These are phyloP conservation scores for Myocastor coypus DNA, from an alignment of 2,113 vertebrate species.

Conservation along the genomic window DNA sequence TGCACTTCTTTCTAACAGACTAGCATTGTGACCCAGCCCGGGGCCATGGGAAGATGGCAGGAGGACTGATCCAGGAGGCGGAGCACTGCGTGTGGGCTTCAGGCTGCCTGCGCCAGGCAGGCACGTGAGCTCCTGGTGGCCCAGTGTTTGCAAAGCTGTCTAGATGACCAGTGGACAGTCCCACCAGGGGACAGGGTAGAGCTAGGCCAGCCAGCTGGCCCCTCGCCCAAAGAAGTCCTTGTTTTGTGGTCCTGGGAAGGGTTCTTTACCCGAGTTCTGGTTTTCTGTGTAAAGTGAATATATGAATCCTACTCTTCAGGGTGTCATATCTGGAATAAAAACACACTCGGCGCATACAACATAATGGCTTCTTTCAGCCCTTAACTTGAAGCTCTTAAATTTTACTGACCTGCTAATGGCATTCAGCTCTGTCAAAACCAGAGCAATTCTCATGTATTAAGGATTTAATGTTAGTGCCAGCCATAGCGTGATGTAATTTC, in stretches of 20 bases:
- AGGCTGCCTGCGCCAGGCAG: not conserved
- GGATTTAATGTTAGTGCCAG: not conserved
- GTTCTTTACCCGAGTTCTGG: not conserved
- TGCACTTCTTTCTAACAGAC: not conserved
- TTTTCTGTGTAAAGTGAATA: not conserved
- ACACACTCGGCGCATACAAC: not conserved
- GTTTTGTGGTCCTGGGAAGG: not conserved
- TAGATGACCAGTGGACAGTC: not conserved
- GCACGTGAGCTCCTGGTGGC: not conserved
- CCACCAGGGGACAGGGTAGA: not conserved
- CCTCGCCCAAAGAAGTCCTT: not conserved
- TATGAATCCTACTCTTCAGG: not conserved
- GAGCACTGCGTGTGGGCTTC: not conserved
- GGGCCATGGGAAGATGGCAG: not conserved
- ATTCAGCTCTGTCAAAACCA: not conserved
- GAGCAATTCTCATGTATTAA: not conserved
- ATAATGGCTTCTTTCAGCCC: not conserved
- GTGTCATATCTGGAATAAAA: constrained; percentile 14
- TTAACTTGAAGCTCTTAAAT: constrained; percentile 1
- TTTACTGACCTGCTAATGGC: not conserved
- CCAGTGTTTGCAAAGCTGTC: not conserved
- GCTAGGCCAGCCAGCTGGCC: not conserved
- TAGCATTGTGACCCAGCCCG: too few relatives aligned
- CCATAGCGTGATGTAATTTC: constrained; percentile 20
- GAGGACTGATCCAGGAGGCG: not conserved